A percentile compares a stretch with the other conserved stretches of the same genome.
These are phyloP conservation scores for Microchirus variegatus DNA, from an alignment of 2,797 vertebrate species.

Conservation along the genomic window DNA sequence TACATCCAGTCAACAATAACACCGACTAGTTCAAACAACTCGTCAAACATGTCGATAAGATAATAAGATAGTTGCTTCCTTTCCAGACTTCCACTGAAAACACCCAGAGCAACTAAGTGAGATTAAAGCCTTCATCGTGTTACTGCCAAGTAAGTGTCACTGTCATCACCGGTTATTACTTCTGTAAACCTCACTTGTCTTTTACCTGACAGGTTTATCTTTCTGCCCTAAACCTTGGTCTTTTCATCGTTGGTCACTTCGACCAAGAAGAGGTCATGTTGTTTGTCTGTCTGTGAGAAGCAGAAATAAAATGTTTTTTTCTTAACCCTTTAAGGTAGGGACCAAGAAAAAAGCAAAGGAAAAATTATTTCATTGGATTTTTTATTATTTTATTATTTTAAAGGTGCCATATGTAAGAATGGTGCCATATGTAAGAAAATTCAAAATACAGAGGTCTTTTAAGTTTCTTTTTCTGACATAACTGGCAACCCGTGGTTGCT, in stretches of 20 bases:
- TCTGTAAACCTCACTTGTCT: background rate
- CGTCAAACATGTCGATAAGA: background rate
- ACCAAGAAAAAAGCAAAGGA: no score
- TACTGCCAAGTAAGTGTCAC: background rate
- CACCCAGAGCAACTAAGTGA: background rate
- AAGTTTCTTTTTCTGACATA: no score
- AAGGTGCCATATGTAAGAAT: no score
- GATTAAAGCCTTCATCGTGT: background rate
- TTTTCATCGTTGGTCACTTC: conserved; percentile 6
- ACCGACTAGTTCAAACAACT: no score
- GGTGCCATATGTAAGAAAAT: no score
- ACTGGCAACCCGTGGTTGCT: no score
- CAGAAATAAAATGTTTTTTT: no score
- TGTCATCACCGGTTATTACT: background rate
- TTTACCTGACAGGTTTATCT: background rate
- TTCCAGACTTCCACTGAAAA: background rate
- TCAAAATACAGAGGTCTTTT: no score
- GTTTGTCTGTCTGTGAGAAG: background rate
- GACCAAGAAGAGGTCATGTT: background rate
- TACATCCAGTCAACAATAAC: no score
- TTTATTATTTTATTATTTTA: no score
- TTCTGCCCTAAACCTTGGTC: background rate
- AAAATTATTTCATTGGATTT: no score
- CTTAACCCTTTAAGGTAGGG: no score
- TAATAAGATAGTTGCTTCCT: background rate